Base-by-base conservation (phyloP, 2,113 vertebrate species). In the Dipodomys stephensi region DNA sequence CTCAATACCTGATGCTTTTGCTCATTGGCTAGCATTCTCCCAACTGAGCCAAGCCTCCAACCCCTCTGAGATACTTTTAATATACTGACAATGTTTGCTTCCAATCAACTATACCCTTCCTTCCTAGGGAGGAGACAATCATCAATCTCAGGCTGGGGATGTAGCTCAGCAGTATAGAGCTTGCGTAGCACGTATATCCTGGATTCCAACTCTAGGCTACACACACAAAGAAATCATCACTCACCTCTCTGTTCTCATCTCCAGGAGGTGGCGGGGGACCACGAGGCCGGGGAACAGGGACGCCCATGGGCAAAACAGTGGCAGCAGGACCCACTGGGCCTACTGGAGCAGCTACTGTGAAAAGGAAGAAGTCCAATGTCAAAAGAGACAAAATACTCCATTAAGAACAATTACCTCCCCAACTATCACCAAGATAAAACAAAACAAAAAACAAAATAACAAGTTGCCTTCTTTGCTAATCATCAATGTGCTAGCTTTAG, bases 241-340 rank as follows among this genome's bases (percentile, higher is more conserved):
- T 94, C 90, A 99, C 99, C 98, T 99, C 99, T 98, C 99, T 97
- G 90, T 92, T 98, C 25, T 99, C 99, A 83, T 99, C 99, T 92
- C 99, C 99, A 28, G 99, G 99, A 39, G 99, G 99, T 0, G 98
- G 98, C 0, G 98, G 99, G 0, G 99, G 99, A 9, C 97, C 98
- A 85, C 98, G 97, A 91, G 97, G 96, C 8, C 97, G 95, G 16
- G 97, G 96, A 35, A 96, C 95, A 0, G 97, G 97, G 13, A 95
- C 97, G 49, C 98, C 72, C 97, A 99, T 97, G 0, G 98, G 98
- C 67, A 99, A 95, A 28, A 98, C 98, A 20, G 99, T 98, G 64
- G 98, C 98, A n/a, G 98, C 97, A 4, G 98, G 98, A 1, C 97
- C 98, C 57, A 97, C 97, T 16, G 97, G 96, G 2, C 97, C 98